Evolutionary conservation across 2,113 vertebrate genomes (phyloP).

Genomic region (Labeo rohita): DNA sequence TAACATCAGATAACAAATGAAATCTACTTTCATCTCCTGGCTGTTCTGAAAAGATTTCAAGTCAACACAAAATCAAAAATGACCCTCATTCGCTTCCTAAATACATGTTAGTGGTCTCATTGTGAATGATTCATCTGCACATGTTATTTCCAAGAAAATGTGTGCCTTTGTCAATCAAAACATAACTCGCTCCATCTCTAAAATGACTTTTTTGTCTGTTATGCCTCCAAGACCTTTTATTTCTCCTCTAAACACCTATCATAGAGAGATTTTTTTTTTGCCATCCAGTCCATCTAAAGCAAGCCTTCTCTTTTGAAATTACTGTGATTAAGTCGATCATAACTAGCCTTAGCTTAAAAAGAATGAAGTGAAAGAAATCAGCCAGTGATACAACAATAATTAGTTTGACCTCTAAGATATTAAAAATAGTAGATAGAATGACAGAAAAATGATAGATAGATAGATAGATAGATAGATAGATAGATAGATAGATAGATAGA

Average conservation of each 20-base stretch:
- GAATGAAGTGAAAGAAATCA: not conserved
- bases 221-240: not conserved
- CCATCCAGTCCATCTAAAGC: not conserved
- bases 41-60: constrained; percentile 17
- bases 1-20: constrained; percentile 29
- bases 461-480: not conserved
- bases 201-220: not conserved
- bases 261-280: not conserved
- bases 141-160: not conserved
- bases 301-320: not conserved
- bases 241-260: not conserved
- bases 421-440: no score
- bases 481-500: no score
- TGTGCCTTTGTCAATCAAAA: not conserved
- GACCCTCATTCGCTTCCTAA: constrained; percentile 5
- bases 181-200: not conserved
- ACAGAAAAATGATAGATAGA: not conserved
- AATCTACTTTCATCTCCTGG: constrained; percentile 37
- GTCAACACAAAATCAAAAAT: not conserved
- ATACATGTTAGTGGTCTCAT: not conserved
- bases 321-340: not conserved
- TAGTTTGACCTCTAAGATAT: no score
- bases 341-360: not conserved
- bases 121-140: not conserved
- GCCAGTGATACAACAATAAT: not conserved